A percentile compares a stretch with the other conserved stretches of the same genome.
Conservation (phyloP, 2,113 vertebrate species). For the Boulengeromyrus knoepffleri region DNA sequence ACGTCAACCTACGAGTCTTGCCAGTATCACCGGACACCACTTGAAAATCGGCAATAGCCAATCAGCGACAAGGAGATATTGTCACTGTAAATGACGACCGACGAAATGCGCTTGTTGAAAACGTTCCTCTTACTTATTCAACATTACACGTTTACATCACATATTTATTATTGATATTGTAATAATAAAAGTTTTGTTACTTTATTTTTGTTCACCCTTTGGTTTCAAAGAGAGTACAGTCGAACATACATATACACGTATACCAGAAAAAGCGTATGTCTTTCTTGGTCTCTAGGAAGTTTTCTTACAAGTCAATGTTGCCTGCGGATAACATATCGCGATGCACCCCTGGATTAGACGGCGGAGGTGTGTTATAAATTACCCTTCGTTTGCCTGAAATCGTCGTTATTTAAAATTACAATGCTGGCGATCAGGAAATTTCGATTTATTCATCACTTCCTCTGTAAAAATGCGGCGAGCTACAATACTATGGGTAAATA, state of each 20-base stretch:
- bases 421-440: conserved; percentile 40
- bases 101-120: neutral
- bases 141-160: neutral
- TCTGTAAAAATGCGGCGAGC: conserved; percentile 17
- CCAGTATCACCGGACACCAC: neutral
- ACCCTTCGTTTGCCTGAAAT: neutral
- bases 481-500: conserved; percentile 16
- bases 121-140: neutral
- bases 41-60: neutral
- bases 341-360: neutral
- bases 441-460: conserved; percentile 17
- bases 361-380: neutral
- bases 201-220: neutral
- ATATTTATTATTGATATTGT: neutral
- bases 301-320: neutral
- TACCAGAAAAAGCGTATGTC: neutral
- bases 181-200: neutral
- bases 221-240: neutral
- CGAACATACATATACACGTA: neutral
- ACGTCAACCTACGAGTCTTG: neutral
- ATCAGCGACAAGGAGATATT: neutral
- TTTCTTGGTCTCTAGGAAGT: neutral
- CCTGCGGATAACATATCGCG: neutral
- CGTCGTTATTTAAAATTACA: neutral
- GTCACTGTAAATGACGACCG: neutral